Base-by-base conservation (phyloP, 2,113 vertebrate genomes). In the Halichoeres trimaculatus region DNA sequence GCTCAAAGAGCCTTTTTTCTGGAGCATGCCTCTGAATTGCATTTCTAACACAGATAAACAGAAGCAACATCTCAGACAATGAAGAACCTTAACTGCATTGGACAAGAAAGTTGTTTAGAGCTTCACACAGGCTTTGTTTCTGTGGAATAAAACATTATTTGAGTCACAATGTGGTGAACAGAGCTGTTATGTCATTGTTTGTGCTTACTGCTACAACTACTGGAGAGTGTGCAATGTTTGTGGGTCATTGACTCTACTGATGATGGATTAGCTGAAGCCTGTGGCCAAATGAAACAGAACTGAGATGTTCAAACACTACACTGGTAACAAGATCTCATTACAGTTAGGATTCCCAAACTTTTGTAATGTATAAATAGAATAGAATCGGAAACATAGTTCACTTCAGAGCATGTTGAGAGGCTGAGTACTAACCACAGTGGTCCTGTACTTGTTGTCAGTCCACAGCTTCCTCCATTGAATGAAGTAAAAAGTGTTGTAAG, bases 181-280 rank as follows among this genome's bases (percentile, higher is more conserved):
- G 6, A 62, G 71, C 16, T 66, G 74, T 65, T 50, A 24, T 70
- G 50, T 65, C 65, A 60, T 47, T 70, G 72, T 78, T 79, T 78
- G 67, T 66, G 70, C 30, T 70, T 71, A 81, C 78, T 12, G 23
- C 77, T 23, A 78, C 63, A 81, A 73, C 76, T 74, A 62, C 51
- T 20, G 34, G 23, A 26, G 10, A 53, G 9, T 5, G 19, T 54
- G 51, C 8, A 24, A 19, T 53, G 58, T 38, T 76, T 58, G 24
- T 20, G 22, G 41, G 13, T 64, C 24, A 63, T 70, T 23, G 57
- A 30, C 6, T 55, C 40, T 52, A 50, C 23, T 35, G 38, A 43
- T 60, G 51, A 35, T 55, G 56, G 26, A 43, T 67, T 26, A 63
- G 75, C 30, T 53, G 63, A 26, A 23, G 20, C 35, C 12, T 35